phyloP scores from a whole-genome alignment of 2,888 invertebrate species.

The Dynastes maya region DNA sequence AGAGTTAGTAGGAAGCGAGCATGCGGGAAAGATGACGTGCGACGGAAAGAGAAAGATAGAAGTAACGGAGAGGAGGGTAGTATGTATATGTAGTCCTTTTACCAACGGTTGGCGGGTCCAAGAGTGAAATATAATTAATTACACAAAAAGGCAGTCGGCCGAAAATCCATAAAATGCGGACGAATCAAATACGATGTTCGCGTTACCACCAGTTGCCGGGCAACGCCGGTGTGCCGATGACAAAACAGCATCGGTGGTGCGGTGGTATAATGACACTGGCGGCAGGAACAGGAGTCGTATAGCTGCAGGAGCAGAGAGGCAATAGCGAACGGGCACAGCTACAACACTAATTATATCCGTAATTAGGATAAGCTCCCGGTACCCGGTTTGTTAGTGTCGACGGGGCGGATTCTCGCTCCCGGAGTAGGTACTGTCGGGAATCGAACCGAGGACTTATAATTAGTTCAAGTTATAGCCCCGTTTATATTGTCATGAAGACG shows the following conservation, averaged over 20 bases:
- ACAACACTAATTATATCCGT: constrained; percentile 69
- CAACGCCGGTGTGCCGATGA: constrained; percentile 62
- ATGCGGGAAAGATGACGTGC: neutral
- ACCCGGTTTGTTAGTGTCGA: constrained; percentile 55
- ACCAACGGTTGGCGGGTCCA: constrained; percentile 34
- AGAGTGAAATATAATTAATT: constrained; percentile 57
- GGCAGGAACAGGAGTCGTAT: constrained; percentile 7
- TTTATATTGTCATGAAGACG: constrained; percentile 68
- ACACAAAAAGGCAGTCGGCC: constrained; percentile 60
- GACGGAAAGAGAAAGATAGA: neutral
- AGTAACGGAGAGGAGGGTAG: constrained; percentile 1
- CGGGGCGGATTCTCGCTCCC: constrained; percentile 56
- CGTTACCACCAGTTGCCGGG: constrained; percentile 58
- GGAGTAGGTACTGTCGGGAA: constrained; percentile 59
- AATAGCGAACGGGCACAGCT: constrained; percentile 27
- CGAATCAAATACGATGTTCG: constrained; percentile 61
- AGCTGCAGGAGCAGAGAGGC: constrained; percentile 27
- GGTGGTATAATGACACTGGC: constrained; percentile 63
- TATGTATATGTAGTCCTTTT: constrained; percentile 29
- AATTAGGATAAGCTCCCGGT: constrained; percentile 69
- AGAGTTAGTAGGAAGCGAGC: neutral
- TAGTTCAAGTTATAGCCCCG: constrained; percentile 67
- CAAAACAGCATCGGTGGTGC: constrained; percentile 65
- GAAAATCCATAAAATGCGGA: constrained; percentile 67
- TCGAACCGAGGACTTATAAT: constrained; percentile 62